phyloP scores from a whole-genome alignment of 1,140 invertebrate genomes.

The Grapholita molesta region DNA sequence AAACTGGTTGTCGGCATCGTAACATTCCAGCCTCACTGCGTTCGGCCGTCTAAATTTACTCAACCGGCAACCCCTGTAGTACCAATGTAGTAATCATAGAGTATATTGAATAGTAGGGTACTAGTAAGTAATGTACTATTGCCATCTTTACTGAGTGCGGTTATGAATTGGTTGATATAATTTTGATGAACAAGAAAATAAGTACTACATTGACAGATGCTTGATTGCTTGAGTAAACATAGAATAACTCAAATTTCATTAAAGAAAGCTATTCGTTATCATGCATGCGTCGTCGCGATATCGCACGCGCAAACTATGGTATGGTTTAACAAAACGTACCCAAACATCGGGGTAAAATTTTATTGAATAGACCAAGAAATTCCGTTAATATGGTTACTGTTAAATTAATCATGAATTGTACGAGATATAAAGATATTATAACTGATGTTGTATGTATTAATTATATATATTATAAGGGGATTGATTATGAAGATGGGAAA shows the following conservation, averaged over 20 bases:
- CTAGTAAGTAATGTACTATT: too few relatives aligned
- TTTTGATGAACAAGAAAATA: too few relatives aligned
- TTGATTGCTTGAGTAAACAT: too few relatives aligned
- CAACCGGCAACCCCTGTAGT: too few relatives aligned
- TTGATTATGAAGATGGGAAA: neutral
- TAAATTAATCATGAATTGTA: neutral
- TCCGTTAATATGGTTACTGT: neutral
- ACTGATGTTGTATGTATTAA: neutral
- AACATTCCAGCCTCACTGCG: too few relatives aligned
- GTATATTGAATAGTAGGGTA: too few relatives aligned
- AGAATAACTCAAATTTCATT: neutral
- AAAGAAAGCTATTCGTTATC: neutral
- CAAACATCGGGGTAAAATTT: neutral
- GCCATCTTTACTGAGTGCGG: too few relatives aligned
- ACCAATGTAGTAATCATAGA: too few relatives aligned
- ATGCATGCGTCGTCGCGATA: too few relatives aligned
- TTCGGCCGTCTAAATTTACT: too few relatives aligned
- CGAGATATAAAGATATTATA: neutral
- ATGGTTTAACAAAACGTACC: neutral
- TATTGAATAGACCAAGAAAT: neutral
- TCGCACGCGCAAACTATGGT: neutral
- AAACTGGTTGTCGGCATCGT: too few relatives aligned
- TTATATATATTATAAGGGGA: neutral
- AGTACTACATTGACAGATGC: neutral
- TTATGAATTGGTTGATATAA: too few relatives aligned